Evolutionary conservation across 1,140 invertebrate genomes (phyloP).

Genomic region (Venustaconcha ellipsiformis): DNA sequence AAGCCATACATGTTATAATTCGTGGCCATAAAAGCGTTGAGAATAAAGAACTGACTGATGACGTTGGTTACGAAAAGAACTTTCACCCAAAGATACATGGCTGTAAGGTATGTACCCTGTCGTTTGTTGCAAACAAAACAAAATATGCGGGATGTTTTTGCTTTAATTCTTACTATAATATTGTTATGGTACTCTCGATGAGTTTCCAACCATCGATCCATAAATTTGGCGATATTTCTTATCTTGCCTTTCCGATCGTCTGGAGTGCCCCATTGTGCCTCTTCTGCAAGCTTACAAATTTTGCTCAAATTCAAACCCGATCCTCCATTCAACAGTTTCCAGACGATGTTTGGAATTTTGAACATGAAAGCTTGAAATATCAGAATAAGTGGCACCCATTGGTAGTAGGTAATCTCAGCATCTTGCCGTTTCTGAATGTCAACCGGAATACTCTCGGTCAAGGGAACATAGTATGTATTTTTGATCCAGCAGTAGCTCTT

Average conservation of each 20-base stretch:
- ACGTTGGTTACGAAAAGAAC: constrained; percentile 57
- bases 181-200: constrained; percentile 47
- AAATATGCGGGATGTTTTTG: constrained; percentile 46
- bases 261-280: constrained; percentile 41
- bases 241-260: constrained; percentile 47
- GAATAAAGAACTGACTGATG: constrained; percentile 62
- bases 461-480: constrained; percentile 71
- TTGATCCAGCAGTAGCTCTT: constrained; percentile 69
- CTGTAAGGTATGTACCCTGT: constrained; percentile 70
- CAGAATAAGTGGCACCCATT: constrained; percentile 96
- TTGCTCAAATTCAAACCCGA: constrained; percentile 56
- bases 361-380: constrained; percentile 94
- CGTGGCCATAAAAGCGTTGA: constrained; percentile 60
- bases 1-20: constrained; percentile 67
- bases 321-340: constrained; percentile 52
- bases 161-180: constrained; percentile 41
- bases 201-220: constrained; percentile 53
- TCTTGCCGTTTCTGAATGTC: constrained; percentile 41
- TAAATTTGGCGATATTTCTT: constrained; percentile 46
- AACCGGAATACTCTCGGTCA: constrained; percentile 66
- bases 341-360: constrained; percentile 84
- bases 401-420: constrained; percentile 87
- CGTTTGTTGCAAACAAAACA: constrained; percentile 67
- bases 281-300: constrained; percentile 77
- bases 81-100: constrained; percentile 68